Base-by-base conservation (phyloP, 2,888 invertebrate species). In the Tetranychus piercei region DNA sequence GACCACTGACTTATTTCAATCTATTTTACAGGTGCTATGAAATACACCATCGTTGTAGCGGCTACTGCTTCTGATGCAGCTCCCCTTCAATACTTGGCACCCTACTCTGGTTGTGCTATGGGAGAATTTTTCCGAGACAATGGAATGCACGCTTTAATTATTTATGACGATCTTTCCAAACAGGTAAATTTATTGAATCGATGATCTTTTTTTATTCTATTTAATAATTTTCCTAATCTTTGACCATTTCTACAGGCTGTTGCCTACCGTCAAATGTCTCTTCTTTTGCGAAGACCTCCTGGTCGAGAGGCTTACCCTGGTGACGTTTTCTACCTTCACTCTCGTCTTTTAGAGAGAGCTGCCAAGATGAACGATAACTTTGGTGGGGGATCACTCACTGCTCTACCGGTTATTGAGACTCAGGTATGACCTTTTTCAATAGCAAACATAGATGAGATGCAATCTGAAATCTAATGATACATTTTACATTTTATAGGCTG, bases 21-120 rank as follows among this genome's bases (percentile, higher is more conserved):
- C 55, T 55, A 15, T 55, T 55, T 55, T 34, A 34, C 5, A 55
- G 55, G 93, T 84, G 95, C 96, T 82, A 95, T 97, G 86, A 88
- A 88, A 81, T 97, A 97, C 86, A 91, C 96, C 79, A 92, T 99
- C 84, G 93, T 99, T 82, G 97, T 99, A 77, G 91, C 94, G 45
- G 97, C 99, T 78, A 97, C 97, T 76, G 99, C 99, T 75, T 99
- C 99, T n/a, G 99, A 99, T 85, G 97, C 99, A 79, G 99, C 99
- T 73, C 97, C 99, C 67, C 88, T 99, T 84, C 99, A 99, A 84
- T 99, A 99, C 85, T 85, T 99, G 83, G 97, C 99, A 72, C 99
- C 99, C 6, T 99, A 99, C 85, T 95, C 97, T 72, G 99, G 97
- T 79, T 97, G 97, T 82, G 97, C 99, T 83, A 99, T 99, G 97